Evolutionary conservation across 2,888 invertebrate genomes (phyloP), one percentile per base, ranked within the genome.

Genomic region (Smittia sp.): DNA sequence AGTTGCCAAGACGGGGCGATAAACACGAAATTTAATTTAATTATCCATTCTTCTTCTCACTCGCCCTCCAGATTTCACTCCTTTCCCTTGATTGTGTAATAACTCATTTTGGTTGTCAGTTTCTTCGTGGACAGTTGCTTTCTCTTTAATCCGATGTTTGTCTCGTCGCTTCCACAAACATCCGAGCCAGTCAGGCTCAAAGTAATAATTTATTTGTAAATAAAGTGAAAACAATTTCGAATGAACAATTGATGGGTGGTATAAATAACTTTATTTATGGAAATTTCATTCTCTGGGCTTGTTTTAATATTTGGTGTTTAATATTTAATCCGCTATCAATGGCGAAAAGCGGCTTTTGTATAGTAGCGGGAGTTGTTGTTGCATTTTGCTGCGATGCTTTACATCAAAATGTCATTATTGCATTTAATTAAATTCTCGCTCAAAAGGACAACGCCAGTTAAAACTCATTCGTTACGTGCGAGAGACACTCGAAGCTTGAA

Each of bases 1-100:
- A 46, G n/a, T 20, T 68, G 11, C 20, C n/a, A n/a, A 32, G 32
- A 22, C 15, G n/a, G 9, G 1, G 65, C 24, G 72, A 72, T 72
- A 62, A 72, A 54, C 72, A 72, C 52, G 72, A 72, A 70, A 72
- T 72, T 72, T 62, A 72, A 72, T 72, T 72, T 72, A 72, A 72
- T 72, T 72, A 72, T 72, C 72, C 32, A 32, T 62, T 62, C 38
- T 18, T 20, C 58, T n/a, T 63, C 27, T 25, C 22, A 15, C 22
- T 11, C 27, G 63, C 63, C 22, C 6, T 1, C 22, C 58, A 52
- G 52, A 11, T 58, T 58, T 58, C 6, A 58, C 6, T 58, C 58
- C 22, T 58, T 58, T 22, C 15, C 22, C 58, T 18, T 20, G 58
- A 58, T 18, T 20, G 3, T 58, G 58, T 13, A 58, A 58, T 58